Percentiles rank a stretch among this genome's conserved stretches.
These are phyloP conservation scores for Melanerpes aurifrons DNA, from an alignment of 2,113 vertebrate species.

Conservation along the genomic window DNA sequence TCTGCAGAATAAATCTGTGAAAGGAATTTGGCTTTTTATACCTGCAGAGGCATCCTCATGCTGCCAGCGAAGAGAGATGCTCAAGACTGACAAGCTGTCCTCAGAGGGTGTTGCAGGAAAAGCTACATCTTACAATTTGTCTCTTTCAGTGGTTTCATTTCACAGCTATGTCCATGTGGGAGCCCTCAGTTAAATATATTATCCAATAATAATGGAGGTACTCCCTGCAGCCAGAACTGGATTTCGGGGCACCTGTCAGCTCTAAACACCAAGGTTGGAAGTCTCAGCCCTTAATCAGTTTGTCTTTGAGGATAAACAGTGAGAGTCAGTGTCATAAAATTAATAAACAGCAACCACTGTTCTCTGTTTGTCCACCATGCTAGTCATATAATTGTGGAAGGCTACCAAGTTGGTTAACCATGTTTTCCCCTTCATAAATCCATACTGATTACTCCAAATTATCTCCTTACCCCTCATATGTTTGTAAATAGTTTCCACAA, in stretches of 20 bases:
- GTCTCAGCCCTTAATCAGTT: neutral
- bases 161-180: neutral
- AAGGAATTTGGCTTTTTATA: neutral
- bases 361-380: neutral
- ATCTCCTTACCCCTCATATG: neutral
- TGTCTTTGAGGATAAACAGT: neutral
- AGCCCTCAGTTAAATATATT: neutral
- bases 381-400: neutral
- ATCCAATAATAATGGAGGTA: neutral
- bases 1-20: neutral
- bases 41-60: neutral
- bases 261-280: neutral
- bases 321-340: neutral
- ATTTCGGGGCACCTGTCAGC: neutral
- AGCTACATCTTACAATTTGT: neutral
- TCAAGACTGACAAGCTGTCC: neutral
- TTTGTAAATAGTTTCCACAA: neutral
- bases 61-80: neutral
- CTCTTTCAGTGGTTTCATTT: neutral
- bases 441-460: neutral
- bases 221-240: neutral
- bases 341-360: neutral
- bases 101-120: neutral
- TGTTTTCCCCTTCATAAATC: neutral
- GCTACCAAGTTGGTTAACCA: neutral